phyloP scores from a whole-genome alignment of 2,888 invertebrate species.

The Leptinotarsa juncta region DNA sequence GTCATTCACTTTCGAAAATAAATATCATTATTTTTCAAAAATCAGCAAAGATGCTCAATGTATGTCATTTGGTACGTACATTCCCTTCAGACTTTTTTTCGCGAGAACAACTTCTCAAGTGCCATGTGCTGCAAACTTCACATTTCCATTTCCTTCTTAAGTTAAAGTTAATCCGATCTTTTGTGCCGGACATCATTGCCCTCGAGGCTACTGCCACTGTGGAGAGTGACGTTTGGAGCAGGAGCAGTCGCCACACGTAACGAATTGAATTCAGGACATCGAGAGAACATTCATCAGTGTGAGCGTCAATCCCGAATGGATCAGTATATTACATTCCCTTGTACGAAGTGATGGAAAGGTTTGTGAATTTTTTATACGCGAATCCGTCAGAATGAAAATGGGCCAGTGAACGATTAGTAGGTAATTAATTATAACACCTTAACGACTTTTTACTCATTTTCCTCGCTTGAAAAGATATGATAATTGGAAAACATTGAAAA shows the following conservation, averaged over 20 bases:
- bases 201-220: background rate
- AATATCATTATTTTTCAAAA: no score
- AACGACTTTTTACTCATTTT: no score
- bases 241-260: background rate
- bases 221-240: background rate
- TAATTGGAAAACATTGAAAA: no score
- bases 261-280: conserved; percentile 7
- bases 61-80: no score
- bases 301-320: background rate
- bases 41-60: no score
- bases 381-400: background rate
- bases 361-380: background rate
- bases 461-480: no score
- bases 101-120: background rate
- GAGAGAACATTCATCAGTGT: conserved; percentile 6
- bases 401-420: background rate
- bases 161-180: background rate
- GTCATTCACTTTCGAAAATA: no score
- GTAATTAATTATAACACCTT: background rate
- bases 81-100: background rate
- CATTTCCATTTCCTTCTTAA: background rate
- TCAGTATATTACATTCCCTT: background rate
- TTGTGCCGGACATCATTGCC: background rate
- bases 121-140: background rate
- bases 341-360: background rate